Percentiles rank a stretch among this genome's conserved stretches.
Evolutionary conservation across 2,113 vertebrate genomes (phyloP).

Genomic region (Zeus faber): DNA sequence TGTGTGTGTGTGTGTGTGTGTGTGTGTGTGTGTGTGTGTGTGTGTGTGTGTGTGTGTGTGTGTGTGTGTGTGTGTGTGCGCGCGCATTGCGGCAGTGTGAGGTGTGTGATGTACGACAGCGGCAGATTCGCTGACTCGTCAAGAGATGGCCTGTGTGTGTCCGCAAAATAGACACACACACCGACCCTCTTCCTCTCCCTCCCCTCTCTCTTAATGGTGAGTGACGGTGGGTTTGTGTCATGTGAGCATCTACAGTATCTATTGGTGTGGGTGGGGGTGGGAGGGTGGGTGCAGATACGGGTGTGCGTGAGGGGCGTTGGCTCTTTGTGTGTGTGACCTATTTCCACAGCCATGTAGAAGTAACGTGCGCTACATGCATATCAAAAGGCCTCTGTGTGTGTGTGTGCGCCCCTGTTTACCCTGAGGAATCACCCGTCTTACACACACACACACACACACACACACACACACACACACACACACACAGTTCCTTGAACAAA

Average conservation of each 20-base stretch:
- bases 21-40: not conserved
- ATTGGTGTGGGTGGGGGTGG: slow-evolving; percentile 14
- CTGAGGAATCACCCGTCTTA: not conserved
- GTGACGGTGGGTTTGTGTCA: too few relatives aligned
- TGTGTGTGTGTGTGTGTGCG: not conserved
- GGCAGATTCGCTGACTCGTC: too few relatives aligned
- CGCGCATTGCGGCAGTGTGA: too few relatives aligned
- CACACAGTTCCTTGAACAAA: not conserved
- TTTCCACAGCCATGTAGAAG: slow-evolving; percentile 66
- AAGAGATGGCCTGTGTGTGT: too few relatives aligned
- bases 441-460: slow-evolving; percentile 9
- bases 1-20: not conserved
- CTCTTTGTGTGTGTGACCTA: slow-evolving; percentile 54
- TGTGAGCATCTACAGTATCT: too few relatives aligned
- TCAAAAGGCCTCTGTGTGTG: slow-evolving; percentile 13
- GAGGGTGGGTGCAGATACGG: slow-evolving; percentile 21
- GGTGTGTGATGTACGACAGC: too few relatives aligned
- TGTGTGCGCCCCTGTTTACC: not conserved
- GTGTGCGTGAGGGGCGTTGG: slow-evolving; percentile 18
- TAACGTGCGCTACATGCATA: slow-evolving; percentile 40
- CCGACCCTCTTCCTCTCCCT: too few relatives aligned
- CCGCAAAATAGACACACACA: too few relatives aligned
- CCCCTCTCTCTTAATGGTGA: too few relatives aligned
- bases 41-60: not conserved
- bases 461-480: slow-evolving; percentile 11